Base-by-base conservation (phyloP, 2,797 vertebrate genomes). In the Molossus alvarezi region DNA sequence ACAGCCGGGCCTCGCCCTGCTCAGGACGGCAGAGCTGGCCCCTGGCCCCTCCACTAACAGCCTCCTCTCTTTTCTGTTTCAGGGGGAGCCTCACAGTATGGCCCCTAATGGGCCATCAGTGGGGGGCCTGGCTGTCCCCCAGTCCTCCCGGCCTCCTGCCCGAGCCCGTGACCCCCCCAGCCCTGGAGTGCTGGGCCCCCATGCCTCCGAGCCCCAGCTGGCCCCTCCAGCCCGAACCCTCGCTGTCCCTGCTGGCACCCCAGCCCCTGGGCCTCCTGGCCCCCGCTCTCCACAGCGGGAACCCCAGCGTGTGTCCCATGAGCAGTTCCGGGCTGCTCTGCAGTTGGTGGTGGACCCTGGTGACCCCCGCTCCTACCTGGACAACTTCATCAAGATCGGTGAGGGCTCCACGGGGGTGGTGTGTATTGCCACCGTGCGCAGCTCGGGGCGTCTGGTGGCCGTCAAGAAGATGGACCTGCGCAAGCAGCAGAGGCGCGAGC, bases 391-490 rank as follows among this genome's bases (percentile, higher is more conserved):
- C 87, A 99, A 99, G 98, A 99, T 99, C 0, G 99, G 99, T 0
- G 99, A 99, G 96, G 99, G 99, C 27, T 99, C 99, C 94, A 99
- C 99, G 0, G 99, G 99, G 41, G 98, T 99, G 0, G 99, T 99
- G 73, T 99, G 99, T 95, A 99, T 99, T 0, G 99, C 99, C 97
- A 99, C 99, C 0, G 98, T 99, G 96, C 99, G 99, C 96, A 99
- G 99, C 97, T 99, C 98, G 0, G 99, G 99, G 25, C 99, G 99
- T 72, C 98, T 99, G 95, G 99, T 99, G 8, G 99, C 99, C 0
- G 99, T 99, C 90, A 99, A 99, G 97, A 99, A 99, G 98, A 99
- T 99, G 99, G 99, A 99, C 98, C 98, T 99, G 96, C 98, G 99
- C 88, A 99, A 99, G 88, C 99, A 99, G 95, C 99, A 99, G 97